Evolutionary conservation across 2,113 vertebrate species (phyloP), one percentile per base, ranked within the genome.

Genomic region (Odontophorus gujanensis): DNA sequence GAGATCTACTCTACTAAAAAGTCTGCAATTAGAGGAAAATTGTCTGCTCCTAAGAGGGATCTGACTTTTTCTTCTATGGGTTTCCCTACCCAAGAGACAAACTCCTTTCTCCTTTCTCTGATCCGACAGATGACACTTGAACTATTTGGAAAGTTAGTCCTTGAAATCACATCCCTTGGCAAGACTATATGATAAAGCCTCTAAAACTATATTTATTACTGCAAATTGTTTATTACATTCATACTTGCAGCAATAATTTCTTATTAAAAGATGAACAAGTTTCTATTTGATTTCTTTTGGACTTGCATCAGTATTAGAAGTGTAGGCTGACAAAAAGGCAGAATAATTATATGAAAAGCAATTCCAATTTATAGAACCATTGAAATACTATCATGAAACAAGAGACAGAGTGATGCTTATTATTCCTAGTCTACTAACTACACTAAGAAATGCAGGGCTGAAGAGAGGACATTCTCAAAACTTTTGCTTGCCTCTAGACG

Each of bases 1-100:
- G 87, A 95, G 77, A 92, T 88, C 48, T 88, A 40, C 63, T 86
- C 65, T 79, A 66, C 43, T 79, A 84, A 92, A 81, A 85, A 38
- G 8, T 55, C 69, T 73, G 36, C 72, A 92, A 16, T 51, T 24
- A 20, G 8, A 24, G 25, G 14, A 40, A 40, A 40, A 63, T 40
- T 28, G 22, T 36, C 43, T 79, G 8, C 25, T 69, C 51, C 36
- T 83, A 50, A 18, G 57, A 61, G 66, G 13, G 32, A 32, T 85
- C 58, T 94, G 67, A 63, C 62, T 61, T 40, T 40, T 40, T 36
- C 25, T 55, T n/a, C 32, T 36, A 1, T 9, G 5, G 9, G 28
- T 47, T 13, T 2, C 36, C 40, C 13, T 59, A 17, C 69, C n/a
- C 18, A 42, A 47, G 72, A 67, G 22, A 24, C 45, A 79, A 87